These are phyloP conservation scores for Caenorhabditis uteleia DNA, from an alignment of 2,888 invertebrate genomes.

Conservation along the genomic window DNA sequence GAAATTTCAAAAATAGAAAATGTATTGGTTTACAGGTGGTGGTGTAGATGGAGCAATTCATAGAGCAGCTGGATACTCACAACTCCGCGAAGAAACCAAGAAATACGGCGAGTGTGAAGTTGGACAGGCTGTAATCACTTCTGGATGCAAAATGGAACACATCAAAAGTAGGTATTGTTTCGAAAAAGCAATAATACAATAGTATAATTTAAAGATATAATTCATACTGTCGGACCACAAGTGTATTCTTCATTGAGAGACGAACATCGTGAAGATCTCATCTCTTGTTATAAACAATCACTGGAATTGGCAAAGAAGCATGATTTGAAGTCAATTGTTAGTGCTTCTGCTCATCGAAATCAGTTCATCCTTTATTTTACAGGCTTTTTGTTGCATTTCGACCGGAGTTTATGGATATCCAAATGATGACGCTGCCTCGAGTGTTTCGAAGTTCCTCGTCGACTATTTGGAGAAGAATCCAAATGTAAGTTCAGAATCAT, in stretches of 20 bases:
- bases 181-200: background rate
- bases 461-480: conserved; percentile 24
- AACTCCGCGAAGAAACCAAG: conserved; percentile 76
- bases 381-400: conserved; percentile 86
- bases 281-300: conserved; percentile 79
- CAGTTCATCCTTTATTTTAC: conserved; percentile 36
- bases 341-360: conserved; percentile 36
- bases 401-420: conserved; percentile 92
- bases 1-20: background rate
- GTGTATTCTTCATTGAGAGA: conserved; percentile 16
- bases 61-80: conserved; percentile 78
- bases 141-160: conserved; percentile 80
- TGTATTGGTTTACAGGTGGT: conserved; percentile 73
- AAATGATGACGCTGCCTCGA: conserved; percentile 78
- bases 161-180: conserved; percentile 78
- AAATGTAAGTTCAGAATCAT: conserved; percentile 20
- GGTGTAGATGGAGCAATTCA: conserved; percentile 86
- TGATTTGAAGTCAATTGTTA: conserved; percentile 77
- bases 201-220: conserved; percentile 75
- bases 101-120: conserved; percentile 79
- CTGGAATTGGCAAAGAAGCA: conserved; percentile 73
- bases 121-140: conserved; percentile 85
- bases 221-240: conserved; percentile 86
- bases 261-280: conserved; percentile 77
- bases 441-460: conserved; percentile 33